Evolutionary conservation across 2,797 vertebrate species (phyloP), one percentile per base, ranked within the genome.

Genomic region (Eutrigla gurnardus): DNA sequence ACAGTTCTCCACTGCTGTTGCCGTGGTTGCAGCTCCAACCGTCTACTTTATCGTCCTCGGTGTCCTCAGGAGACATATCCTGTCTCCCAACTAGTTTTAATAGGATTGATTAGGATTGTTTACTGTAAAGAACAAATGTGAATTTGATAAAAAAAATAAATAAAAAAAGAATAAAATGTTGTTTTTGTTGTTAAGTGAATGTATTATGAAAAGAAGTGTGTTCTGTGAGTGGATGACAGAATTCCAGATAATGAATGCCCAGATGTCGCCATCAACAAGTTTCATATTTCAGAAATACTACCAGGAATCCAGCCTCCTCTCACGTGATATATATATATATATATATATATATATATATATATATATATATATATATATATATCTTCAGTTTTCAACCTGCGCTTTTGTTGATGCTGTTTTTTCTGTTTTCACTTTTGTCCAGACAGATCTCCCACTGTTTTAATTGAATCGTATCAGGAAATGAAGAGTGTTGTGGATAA

Each of bases 1-100:
- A 59, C 89, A 95, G 94, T 60, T 89, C 39, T 91, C 72, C 57
- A 83, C 76, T 15, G 75, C 88, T 32, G 82, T 92, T 46, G 92
- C 83, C 1, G 65, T 91, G 58, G 80, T 92, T 43, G 83, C 89
- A 65, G 88, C 88, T 67, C 84, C 92, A 7, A 71, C 89, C 4
- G 39, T 89, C 11, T 17, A 92, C 65, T 52, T 92, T 15, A 57
- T 92, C 43, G 35, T 90, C 58, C 53, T 82, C 2, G 59, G 80
- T 36, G 45, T 80, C 33, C 6, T 87, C 64, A 86, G 86, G 79
- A 81, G 89, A 69, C 68, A 17, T 2, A 12, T 33, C 10, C 36
- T 32, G 5, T 83, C 83, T 54, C 40, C n/a, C 33, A 71, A 45
- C 46, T 82, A 80, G 73, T 54, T 39, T 54, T 33, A 55, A 55